phyloP scores from a whole-genome alignment of 2,113 vertebrate species.

The Sylvia atricapilla region DNA sequence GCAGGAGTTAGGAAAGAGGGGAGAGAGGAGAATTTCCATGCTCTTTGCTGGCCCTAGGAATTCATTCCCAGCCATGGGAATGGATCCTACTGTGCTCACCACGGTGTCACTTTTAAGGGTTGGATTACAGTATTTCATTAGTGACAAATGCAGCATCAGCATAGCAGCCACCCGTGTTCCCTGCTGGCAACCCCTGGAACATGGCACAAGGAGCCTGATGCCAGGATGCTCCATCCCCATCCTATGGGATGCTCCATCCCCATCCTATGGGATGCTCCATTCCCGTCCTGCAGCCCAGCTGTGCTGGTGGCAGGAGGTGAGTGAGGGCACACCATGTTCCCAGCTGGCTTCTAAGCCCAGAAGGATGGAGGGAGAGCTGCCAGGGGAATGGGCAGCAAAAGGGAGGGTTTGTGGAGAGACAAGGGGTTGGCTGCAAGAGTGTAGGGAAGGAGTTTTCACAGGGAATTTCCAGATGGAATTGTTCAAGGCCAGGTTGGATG shows the following conservation, averaged over 20 bases:
- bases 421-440: not conserved
- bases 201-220: fast-evolving
- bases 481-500: fast-evolving
- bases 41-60: not conserved
- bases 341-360: fast-evolving
- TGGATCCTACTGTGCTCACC: not conserved
- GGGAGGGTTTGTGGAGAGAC: not conserved
- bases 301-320: not conserved
- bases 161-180: fast-evolving
- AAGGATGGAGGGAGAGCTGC: not conserved
- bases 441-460: not conserved
- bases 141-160: not conserved
- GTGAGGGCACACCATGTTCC: not conserved
- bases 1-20: not conserved
- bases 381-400: not conserved
- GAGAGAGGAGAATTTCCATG: not conserved
- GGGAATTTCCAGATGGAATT: not conserved
- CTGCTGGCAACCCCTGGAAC: not conserved
- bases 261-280: no score
- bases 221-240: fast-evolving
- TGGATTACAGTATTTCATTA: not conserved
- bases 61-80: fast-evolving
- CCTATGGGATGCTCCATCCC: not conserved
- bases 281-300: fast-evolving
- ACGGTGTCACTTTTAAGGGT: not conserved